Conservation (phyloP, 2,113 vertebrate genomes). For the Lophius piscatorius region DNA sequence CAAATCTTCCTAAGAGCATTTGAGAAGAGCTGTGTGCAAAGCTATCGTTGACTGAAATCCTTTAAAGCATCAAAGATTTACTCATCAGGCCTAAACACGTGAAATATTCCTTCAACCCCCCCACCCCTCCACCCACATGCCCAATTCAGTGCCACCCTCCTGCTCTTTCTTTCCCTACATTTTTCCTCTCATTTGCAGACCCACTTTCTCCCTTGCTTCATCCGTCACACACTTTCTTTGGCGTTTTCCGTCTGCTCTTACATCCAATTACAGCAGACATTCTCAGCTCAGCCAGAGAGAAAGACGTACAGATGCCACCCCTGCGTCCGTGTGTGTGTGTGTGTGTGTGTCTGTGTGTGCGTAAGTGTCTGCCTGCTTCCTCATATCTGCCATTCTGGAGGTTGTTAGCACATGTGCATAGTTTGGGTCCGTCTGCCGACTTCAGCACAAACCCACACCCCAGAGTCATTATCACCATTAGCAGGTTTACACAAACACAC, state of each 20-base stretch:
- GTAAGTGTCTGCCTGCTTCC: slow-evolving; percentile 51
- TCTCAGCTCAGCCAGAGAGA: not conserved
- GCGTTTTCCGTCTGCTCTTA: slow-evolving; percentile 11
- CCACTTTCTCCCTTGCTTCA: slow-evolving; percentile 24
- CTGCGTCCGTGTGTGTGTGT: too few relatives aligned
- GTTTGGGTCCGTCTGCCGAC: slow-evolving; percentile 49
- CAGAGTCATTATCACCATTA: too few relatives aligned
- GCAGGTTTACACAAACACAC: not conserved
- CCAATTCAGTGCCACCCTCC: slow-evolving; percentile 10
- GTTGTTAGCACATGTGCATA: slow-evolving; percentile 59
- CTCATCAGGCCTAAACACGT: slow-evolving; percentile 65
- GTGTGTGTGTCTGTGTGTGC: too few relatives aligned
- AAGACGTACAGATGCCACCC: slow-evolving; percentile 12
- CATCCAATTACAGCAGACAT: slow-evolving; percentile 32
- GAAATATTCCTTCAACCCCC: slow-evolving; percentile 34
- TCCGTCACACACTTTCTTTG: not conserved
- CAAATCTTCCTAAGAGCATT: slow-evolving; percentile 76
- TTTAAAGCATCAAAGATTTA: slow-evolving; percentile 71
- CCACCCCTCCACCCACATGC: not conserved
- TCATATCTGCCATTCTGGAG: slow-evolving; percentile 49
- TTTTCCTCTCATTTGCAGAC: slow-evolving; percentile 40
- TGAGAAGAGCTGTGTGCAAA: slow-evolving; percentile 67
- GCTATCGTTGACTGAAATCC: slow-evolving; percentile 74
- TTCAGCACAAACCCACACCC: slow-evolving; percentile 38
- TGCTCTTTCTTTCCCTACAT: not conserved